Evolutionary conservation across 2,888 invertebrate genomes (phyloP), one percentile per base, ranked within the genome.

Genomic region (Pristionchus exspectatus): DNA sequence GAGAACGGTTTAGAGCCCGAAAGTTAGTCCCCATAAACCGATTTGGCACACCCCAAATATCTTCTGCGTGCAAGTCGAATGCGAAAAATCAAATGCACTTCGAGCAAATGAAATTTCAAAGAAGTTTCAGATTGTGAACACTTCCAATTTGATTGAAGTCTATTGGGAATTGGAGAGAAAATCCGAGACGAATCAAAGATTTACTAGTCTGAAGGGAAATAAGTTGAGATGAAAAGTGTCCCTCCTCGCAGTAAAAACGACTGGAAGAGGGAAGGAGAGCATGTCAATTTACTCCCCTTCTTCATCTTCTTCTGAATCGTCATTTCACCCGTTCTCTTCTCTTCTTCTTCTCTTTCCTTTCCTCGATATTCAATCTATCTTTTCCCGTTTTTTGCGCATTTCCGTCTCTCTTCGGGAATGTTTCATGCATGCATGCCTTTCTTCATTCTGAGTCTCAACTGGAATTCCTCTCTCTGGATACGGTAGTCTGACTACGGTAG

Each of bases 251-350:
- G 21, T 24, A 59, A 84, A 84, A 84, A 84, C 30, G 59, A 56
- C 56, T 56, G 84, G 56, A 50, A 84, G 74, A 44, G 16, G 18
- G 77, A 38, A n/a, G 74, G 77, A 4, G 33, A 77, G 54, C n/a
- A 84, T 44, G 54, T 56, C 56, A 84, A 77, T 77, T 77, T 77
- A 77, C 77, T n/a, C 77, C 38, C n/a, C n/a, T 74, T 74, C 38
- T 38, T 74, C 74, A 10, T 50, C 44, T 50, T 33, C 33, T n/a
- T 33, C 50, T 24, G 38, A 77, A 38, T 77, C 77, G 44, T 21
- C 77, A 21, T 44, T 44, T 50, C 14, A 33, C 77, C 77, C 24
- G 44, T 77, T 44, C 77, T n/a, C 27, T 27, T 24, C 27, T 24
- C 30, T 27, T 27, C 27, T 27, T 30, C 24, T 18, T 69, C 83